phyloP scores from a whole-genome alignment of 92 coral and sea anemone genomes.

The Epizoanthus fatuus region DNA sequence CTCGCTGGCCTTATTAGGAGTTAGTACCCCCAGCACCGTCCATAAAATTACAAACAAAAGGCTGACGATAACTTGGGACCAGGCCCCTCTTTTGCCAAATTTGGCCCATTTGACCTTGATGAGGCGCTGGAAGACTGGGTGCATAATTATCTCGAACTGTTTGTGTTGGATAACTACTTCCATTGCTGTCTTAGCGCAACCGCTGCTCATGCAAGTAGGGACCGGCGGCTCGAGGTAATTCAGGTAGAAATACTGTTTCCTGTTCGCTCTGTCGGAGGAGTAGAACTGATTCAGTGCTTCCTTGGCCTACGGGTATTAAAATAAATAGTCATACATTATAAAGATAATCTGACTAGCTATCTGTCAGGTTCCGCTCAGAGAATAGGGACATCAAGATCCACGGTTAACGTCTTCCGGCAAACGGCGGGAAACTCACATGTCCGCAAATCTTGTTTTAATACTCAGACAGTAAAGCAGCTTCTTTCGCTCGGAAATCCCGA shows the following conservation, averaged over 20 bases:
- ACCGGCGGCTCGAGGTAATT: conserved; percentile 94
- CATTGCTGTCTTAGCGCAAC: conserved; percentile 94
- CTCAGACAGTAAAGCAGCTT: too few relatives aligned
- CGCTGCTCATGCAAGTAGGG: conserved; percentile 88
- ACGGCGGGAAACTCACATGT: too few relatives aligned
- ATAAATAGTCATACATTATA: too few relatives aligned
- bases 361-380: too few relatives aligned
- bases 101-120: conserved; percentile 92
- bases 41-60: conserved; percentile 86
- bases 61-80: conserved; percentile 84
- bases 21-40: conserved; percentile 92
- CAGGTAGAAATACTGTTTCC: conserved; percentile 90
- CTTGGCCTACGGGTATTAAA: conserved; percentile 63
- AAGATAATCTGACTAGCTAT: too few relatives aligned
- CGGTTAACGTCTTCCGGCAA: too few relatives aligned
- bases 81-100: conserved; percentile 93
- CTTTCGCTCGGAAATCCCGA: too few relatives aligned
- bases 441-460: too few relatives aligned
- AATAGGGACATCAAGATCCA: too few relatives aligned
- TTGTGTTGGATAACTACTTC: conserved; percentile 90
- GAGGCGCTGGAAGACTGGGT: conserved; percentile 96
- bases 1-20: conserved; percentile 68
- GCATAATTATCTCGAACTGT: conserved; percentile 98
- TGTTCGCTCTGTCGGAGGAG: conserved; percentile 92
- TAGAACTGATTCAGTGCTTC: conserved; percentile 94